Base-by-base conservation (phyloP, 2,113 vertebrate genomes). In the Scomber japonicus region DNA sequence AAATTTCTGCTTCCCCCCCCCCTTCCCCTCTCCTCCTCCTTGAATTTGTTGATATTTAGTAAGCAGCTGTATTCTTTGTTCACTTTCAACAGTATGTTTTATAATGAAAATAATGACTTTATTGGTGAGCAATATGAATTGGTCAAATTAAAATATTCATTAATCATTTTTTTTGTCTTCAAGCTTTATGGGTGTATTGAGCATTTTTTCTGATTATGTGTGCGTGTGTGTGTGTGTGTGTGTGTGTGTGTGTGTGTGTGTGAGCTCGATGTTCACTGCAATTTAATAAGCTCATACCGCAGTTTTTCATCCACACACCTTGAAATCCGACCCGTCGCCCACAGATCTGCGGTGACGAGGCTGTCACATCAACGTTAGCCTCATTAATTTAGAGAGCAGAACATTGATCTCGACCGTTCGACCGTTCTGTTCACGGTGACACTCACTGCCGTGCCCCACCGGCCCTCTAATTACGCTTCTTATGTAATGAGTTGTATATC, bases 1-100 rank as follows among this genome's bases (percentile, higher is more conserved):
- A 92, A 87, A 89, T 90, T 80, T 85, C 85, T 84, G 67, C 83
- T 79, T 62, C 50, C 75, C 64, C 74, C 80, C 71, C 57, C 74
- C 80, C 67, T 54, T 45, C 75, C 64, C 74, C 78, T 67, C 57
- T 62, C 50, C 75, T 62, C 74, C 80, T 67, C 57, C 76, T 80
- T 80, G 77, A 81, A 90, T 87, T 76, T 91, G 89, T 89, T 92
- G 85, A 79, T 83, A 89, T 89, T 94, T 91, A 89, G 81, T 92
- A 93, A 93, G 78, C 83, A 80, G 83, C 75, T 91, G 90, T 93
- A 86, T 88, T 87, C 84, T 94, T 90, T 93, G 90, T 94, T 94
- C 87, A 89, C 90, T 90, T 91, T 90, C 83, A 85, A 88, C 78
- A 71, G 81, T 93, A 88, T 93, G 92, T 94, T 94, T 94, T 93